Evolutionary conservation across 2,113 vertebrate species (phyloP).

Genomic region (Coryphaenoides rupestris): DNA sequence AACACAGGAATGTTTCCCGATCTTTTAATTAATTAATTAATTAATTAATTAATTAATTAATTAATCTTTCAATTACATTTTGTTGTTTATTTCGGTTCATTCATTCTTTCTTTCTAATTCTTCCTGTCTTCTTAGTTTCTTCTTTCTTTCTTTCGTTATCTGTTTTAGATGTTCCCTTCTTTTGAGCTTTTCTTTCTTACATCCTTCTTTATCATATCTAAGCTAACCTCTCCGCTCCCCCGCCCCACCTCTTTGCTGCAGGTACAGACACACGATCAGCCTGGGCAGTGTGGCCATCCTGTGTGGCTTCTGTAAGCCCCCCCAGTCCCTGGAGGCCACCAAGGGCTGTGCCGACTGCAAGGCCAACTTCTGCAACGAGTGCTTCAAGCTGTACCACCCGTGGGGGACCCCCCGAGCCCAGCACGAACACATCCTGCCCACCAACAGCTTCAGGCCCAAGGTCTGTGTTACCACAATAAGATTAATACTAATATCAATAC

Average conservation of each 20-base stretch:
- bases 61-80: too few species aligned
- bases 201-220: too few species aligned
- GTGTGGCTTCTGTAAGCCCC: constrained; percentile 92
- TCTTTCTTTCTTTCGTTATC: too few species aligned
- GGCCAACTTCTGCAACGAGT: constrained; percentile 95
- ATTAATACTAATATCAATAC: too few species aligned
- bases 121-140: too few species aligned
- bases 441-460: constrained; percentile 93
- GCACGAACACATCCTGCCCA: constrained; percentile 91
- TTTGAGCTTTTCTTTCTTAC: too few species aligned
- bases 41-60: too few species aligned
- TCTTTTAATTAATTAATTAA: too few species aligned
- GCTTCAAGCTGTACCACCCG: constrained; percentile 97
- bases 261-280: constrained; percentile 74
- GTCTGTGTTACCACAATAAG: constrained; percentile 52
- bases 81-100: too few species aligned
- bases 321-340: constrained; percentile 87
- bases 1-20: too few species aligned
- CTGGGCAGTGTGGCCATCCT: constrained; percentile 80
- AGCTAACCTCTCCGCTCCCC: not conserved
- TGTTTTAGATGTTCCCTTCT: too few species aligned
- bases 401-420: constrained; percentile 96
- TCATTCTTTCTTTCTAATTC: too few species aligned
- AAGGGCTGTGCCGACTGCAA: constrained; percentile 96
- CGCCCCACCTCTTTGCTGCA: constrained; percentile 34